Percentiles rank a stretch among this genome's conserved stretches.
Conservation (phyloP, 2,888 invertebrate species). For the Drosophila kuntzei region DNA sequence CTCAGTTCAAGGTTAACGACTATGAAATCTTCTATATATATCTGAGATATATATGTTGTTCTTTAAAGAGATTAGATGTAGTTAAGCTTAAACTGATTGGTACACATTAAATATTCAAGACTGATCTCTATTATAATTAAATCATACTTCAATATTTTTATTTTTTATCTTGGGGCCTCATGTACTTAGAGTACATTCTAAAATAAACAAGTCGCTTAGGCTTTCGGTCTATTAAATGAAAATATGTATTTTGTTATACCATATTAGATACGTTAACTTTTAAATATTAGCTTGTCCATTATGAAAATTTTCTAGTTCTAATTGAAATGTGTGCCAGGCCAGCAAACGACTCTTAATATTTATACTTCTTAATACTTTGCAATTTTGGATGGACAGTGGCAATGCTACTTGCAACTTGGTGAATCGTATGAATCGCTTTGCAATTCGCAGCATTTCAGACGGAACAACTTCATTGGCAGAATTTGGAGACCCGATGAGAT, state of each 20-base stretch:
- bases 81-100: conserved; percentile 18
- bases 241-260: conserved; percentile 9
- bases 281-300: conserved; percentile 25
- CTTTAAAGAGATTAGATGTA: not conserved
- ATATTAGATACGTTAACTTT: conserved; percentile 22
- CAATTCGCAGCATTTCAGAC: conserved; percentile 42
- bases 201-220: conserved; percentile 1
- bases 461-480: conserved; percentile 54
- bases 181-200: conserved; percentile 34
- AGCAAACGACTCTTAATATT: conserved; percentile 20
- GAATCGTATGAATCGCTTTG: conserved; percentile 19
- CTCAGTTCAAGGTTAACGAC: conserved; percentile 9
- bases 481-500: conserved; percentile 16
- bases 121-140: conserved; percentile 1
- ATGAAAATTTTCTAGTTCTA: not conserved
- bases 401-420: conserved; percentile 23
- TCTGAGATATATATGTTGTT: conserved; percentile 2
- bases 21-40: conserved; percentile 5
- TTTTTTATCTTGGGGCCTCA: conserved; percentile 3
- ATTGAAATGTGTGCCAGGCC: conserved; percentile 14
- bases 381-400: conserved; percentile 49
- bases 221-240: conserved; percentile 14
- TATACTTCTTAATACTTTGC: conserved; percentile 22
- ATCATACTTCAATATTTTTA: conserved; percentile 9
- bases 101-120: conserved; percentile 6